These are phyloP conservation scores for Epinotia demarniana DNA, from an alignment of 2,888 invertebrate species.

Conservation along the genomic window DNA sequence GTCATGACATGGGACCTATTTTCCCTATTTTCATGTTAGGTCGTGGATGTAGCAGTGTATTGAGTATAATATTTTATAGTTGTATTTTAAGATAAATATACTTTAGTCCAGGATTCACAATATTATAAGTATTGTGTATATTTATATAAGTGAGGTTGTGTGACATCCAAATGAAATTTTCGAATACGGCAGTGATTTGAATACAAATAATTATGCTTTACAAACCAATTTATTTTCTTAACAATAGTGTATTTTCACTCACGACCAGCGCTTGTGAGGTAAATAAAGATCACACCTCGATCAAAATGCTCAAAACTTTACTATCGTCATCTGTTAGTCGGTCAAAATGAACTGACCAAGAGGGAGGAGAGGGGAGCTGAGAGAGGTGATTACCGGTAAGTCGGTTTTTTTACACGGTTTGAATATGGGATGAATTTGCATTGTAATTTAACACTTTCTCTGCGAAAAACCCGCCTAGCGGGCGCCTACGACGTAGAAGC, in stretches of 20 bases:
- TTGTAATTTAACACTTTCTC: too few species aligned
- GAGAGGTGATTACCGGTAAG: neutral
- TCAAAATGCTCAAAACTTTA: slow-evolving; percentile 14
- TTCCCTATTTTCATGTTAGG: too few species aligned
- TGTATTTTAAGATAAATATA: too few species aligned
- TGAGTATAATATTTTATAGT: too few species aligned
- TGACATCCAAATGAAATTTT: neutral
- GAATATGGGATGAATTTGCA: neutral
- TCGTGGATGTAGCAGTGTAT: too few species aligned
- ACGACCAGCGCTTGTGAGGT: neutral
- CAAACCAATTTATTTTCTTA: neutral
- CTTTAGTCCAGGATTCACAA: too few species aligned
- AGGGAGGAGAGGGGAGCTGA: too few species aligned
- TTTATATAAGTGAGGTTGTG: too few species aligned
- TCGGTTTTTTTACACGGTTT: neutral
- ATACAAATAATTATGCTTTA: neutral
- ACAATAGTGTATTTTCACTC: neutral
- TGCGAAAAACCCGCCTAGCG: too few species aligned
- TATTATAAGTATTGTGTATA: too few species aligned
- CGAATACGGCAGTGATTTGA: neutral
- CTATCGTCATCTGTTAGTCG: neutral
- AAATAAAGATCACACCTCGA: slow-evolving; percentile 11
- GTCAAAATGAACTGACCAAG: neutral
- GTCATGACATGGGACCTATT: too few species aligned
- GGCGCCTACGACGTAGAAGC: too few species aligned